phyloP scores from a whole-genome alignment of 2,113 vertebrate genomes.

The Tyto alba region DNA sequence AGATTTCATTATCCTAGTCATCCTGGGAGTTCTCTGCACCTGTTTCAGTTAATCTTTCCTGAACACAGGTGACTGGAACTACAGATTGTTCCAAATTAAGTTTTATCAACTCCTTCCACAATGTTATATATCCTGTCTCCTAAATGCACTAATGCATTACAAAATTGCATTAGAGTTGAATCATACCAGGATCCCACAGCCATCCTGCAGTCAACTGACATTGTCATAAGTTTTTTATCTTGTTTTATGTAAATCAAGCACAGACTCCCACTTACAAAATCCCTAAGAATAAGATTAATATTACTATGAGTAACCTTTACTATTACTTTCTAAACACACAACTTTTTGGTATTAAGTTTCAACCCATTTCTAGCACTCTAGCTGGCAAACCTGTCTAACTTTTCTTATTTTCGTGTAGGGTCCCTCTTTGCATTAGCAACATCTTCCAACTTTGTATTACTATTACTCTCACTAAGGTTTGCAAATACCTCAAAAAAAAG shows the following conservation, averaged over 20 bases:
- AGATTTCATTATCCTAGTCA: background rate
- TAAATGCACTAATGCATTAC: background rate
- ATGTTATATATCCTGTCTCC: background rate
- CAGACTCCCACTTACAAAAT: background rate
- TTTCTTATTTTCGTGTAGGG: background rate
- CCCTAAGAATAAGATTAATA: background rate
- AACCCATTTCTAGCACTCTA: background rate
- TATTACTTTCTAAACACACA: background rate
- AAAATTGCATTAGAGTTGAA: background rate
- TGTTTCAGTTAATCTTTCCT: background rate
- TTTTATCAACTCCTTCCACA: background rate
- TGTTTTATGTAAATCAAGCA: background rate
- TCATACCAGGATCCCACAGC: background rate
- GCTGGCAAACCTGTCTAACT: background rate
- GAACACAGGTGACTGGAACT: background rate
- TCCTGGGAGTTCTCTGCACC: background rate
- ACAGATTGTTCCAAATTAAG: background rate
- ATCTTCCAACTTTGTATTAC: background rate
- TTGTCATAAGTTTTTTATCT: background rate
- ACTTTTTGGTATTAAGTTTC: background rate
- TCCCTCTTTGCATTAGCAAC: background rate
- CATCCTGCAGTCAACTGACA: background rate
- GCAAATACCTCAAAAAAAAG: background rate
- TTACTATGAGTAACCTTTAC: background rate
- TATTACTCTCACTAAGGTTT: background rate